Conservation (phyloP, 1,140 invertebrate species). For the Pogonognathellus flavescens region DNA sequence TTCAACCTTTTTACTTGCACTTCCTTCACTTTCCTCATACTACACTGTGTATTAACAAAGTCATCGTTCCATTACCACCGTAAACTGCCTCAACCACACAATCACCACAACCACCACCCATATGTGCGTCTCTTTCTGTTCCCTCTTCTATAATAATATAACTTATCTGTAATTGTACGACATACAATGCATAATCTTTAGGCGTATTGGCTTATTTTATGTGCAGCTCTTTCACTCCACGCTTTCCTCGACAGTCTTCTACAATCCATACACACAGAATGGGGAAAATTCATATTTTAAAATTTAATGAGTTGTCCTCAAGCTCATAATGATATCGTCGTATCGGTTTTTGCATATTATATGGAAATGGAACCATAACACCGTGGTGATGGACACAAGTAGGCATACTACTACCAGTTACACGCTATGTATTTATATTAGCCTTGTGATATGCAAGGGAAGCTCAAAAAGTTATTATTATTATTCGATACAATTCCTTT, state of each 20-base stretch:
- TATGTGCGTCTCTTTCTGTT: constrained; percentile 18
- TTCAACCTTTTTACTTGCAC: constrained; percentile 58
- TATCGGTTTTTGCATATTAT: constrained; percentile 42
- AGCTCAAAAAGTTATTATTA: no score
- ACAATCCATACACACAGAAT: not conserved
- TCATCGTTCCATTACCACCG: constrained; percentile 31
- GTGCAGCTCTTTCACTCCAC: constrained; percentile 6
- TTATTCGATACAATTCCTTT: not conserved
- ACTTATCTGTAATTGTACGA: constrained; percentile 45
- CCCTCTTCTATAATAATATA: not conserved
- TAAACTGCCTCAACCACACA: constrained; percentile 1
- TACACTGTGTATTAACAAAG: constrained; percentile 26
- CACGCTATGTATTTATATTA: no score
- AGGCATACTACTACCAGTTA: not conserved
- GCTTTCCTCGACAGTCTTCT: not conserved
- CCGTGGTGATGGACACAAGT: not conserved
- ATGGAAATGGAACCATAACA: not conserved
- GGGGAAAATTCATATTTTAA: constrained; percentile 30
- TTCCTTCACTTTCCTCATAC: not conserved
- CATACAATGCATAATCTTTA: constrained; percentile 29
- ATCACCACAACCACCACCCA: constrained; percentile 31
- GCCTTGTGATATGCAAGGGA: no score
- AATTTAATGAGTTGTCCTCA: constrained; percentile 47
- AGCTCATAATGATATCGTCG: constrained; percentile 38
- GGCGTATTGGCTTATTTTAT: constrained; percentile 28